Conservation (phyloP, 2,113 vertebrate species). For the Motacilla alba region DNA sequence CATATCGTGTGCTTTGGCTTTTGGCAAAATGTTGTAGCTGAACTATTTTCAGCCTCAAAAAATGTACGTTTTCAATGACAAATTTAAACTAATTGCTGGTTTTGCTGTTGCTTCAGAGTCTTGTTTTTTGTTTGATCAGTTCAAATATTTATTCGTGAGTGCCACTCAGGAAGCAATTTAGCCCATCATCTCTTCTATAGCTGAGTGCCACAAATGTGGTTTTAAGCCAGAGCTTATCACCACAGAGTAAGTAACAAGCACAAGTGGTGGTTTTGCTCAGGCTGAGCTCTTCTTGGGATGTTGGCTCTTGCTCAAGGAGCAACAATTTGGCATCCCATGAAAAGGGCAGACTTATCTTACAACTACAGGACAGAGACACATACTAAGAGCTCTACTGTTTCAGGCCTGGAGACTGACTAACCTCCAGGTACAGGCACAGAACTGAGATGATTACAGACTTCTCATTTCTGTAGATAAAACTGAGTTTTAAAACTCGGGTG, state of each 20-base stretch:
- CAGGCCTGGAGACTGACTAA: not conserved
- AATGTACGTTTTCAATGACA: not conserved
- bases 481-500: not conserved
- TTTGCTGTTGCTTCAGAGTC: conserved; percentile 13
- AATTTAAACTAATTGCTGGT: conserved; percentile 23
- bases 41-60: conserved; percentile 18
- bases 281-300: not conserved
- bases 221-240: not conserved
- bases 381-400: not conserved
- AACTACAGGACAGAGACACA: not conserved
- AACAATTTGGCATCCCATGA: not conserved
- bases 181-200: not conserved
- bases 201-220: not conserved
- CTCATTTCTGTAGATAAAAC: not conserved
- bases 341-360: not conserved
- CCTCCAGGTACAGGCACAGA: not conserved
- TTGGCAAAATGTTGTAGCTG: not conserved
- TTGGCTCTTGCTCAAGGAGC: not conserved
- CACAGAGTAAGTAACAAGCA: not conserved
- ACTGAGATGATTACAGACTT: not conserved
- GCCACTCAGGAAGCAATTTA: conserved; percentile 12
- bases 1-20: not conserved
- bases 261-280: not conserved
- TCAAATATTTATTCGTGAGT: conserved; percentile 33
- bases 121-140: not conserved